Evolutionary conservation across 2,888 invertebrate genomes (phyloP), one percentile per base, ranked within the genome.

Genomic region (Chloroclystis v-ata): DNA sequence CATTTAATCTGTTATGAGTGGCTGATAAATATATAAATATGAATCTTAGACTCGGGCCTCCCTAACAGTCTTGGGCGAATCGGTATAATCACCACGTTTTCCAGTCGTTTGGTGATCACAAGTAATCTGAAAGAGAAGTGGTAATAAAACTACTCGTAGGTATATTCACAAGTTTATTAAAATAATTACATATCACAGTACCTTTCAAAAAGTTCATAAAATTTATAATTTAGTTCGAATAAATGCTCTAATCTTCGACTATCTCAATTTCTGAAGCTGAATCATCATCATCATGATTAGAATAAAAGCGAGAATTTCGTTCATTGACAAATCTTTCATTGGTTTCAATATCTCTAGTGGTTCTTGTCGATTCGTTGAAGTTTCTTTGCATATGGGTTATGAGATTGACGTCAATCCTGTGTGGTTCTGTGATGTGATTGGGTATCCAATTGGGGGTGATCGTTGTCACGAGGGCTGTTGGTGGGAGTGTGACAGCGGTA

Each of bases 221-320:
- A 28, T 28, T 5, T 10, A 10, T 4, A 28, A 10, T 28, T 9
- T 10, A 10, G 28, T 28, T 10, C 11, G 28, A 9, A 24, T 14
- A 16, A 24, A 30, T 24, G 33, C 6, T 32, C 49, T 28, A 57
- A 25, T 55, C 48, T n/a, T 74, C 73, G 28, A 80, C 52, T 12
- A 71, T 73, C 57, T 84, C 85, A 9, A 86, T 65, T 56, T 86
- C 84, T 43, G 85, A 61, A 3, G 77, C 78, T 9, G 69, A 76
- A 14, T 69, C 60, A 37, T 61, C 65, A 9, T 57, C 57, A 26
- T 54, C 59, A 6, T 52, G 56, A 13, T 54, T 43, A 11, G 43
- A 16, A 29, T 37, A 40, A n/a, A 28, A 37, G 26, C 12, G 46
- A 14, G 24, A 32, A 29, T 13, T 33, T 28, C 29, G 37, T 13